These are phyloP conservation scores for Athalia cordata DNA, from an alignment of 2,888 invertebrate species.

Conservation along the genomic window DNA sequence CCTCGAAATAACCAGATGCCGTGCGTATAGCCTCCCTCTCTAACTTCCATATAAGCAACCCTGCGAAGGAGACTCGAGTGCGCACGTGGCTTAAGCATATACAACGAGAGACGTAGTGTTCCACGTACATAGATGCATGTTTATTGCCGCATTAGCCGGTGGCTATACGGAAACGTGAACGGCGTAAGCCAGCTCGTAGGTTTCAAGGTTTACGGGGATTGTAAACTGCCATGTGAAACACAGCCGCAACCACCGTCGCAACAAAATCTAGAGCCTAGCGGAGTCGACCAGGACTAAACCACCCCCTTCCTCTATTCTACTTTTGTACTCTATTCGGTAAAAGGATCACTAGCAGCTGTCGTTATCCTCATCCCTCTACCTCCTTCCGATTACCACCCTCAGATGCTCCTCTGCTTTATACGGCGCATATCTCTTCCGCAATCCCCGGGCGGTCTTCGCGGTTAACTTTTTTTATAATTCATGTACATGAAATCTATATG, in stretches of 20 bases:
- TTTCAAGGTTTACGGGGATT: slow-evolving; percentile 65
- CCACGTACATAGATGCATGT: slow-evolving; percentile 66
- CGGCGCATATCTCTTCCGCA: no score
- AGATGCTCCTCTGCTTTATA: no score
- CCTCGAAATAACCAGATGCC: no score
- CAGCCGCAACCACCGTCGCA: slow-evolving; percentile 52
- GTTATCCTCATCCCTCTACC: not conserved
- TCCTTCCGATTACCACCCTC: no score
- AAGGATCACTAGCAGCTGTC: not conserved
- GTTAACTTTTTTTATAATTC: no score
- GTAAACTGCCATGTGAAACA: slow-evolving; percentile 56
- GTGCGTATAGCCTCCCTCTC: slow-evolving; percentile 7
- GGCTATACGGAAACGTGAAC: slow-evolving; percentile 46
- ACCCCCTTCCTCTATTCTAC: no score
- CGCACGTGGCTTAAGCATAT: not conserved
- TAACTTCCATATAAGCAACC: slow-evolving; percentile 41
- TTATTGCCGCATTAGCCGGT: slow-evolving; percentile 65
- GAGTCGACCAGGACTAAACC: not conserved
- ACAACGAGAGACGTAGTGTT: slow-evolving; percentile 3
- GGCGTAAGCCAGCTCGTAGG: slow-evolving; percentile 55
- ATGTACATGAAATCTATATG: no score
- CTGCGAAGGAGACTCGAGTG: not conserved
- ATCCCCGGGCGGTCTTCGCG: no score
- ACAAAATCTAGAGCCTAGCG: slow-evolving; percentile 6
- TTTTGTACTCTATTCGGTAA: no score